A percentile compares a stretch with the other conserved stretches of the same genome.
phyloP scores from a whole-genome alignment of 2,797 vertebrate species.

The Poecile montanus region DNA sequence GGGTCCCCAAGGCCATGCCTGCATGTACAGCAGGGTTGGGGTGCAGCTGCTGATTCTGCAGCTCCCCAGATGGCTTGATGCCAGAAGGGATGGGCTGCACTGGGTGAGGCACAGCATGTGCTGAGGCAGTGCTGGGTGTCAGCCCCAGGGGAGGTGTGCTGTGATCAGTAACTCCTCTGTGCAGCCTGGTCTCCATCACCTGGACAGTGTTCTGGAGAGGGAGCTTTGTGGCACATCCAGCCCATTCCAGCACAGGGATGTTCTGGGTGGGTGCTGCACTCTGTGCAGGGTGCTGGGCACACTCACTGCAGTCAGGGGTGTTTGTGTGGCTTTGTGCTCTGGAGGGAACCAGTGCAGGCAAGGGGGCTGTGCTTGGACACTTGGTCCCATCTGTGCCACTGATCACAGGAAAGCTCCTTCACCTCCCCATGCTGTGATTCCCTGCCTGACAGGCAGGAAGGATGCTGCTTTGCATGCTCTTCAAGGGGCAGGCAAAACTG shows the following conservation, averaged over 20 bases:
- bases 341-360: neutral
- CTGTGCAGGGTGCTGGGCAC: too few relatives aligned
- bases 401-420: neutral
- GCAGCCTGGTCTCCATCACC: neutral
- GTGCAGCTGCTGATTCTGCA: neutral
- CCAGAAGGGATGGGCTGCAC: neutral
- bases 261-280: neutral
- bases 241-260: rapidly evolving
- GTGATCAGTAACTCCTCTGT: neutral
- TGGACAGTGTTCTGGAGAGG: neutral
- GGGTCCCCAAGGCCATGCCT: rapidly evolving
- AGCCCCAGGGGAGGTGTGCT: neutral
- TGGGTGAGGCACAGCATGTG: rapidly evolving
- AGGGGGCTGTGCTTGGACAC: neutral
- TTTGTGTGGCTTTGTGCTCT: neutral
- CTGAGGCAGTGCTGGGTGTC: neutral
- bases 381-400: neutral
- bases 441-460: neutral
- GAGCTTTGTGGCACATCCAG: neutral
- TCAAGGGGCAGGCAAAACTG: neutral
- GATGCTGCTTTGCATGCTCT: neutral
- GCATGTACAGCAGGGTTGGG: neutral
- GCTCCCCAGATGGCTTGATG: neutral
- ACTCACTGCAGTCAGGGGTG: neutral
- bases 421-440: neutral